Evolutionary conservation across 2,888 invertebrate genomes (phyloP).

Genomic region (Vesta saturnalis): DNA sequence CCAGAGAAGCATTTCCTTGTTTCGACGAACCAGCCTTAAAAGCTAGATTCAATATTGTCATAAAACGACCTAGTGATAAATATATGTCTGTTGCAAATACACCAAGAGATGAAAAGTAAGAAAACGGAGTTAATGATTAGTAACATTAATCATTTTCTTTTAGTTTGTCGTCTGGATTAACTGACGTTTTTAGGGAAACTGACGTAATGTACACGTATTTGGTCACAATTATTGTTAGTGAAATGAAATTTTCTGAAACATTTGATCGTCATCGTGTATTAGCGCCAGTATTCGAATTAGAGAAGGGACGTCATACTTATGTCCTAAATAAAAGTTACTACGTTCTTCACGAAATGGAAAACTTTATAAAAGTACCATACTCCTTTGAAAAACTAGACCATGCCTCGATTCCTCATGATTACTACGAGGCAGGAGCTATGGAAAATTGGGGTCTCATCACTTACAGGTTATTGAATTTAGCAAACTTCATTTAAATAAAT

Average conservation of each 20-base stretch:
- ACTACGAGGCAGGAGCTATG: slow-evolving; percentile 64
- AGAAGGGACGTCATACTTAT: slow-evolving; percentile 55
- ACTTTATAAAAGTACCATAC: slow-evolving; percentile 68
- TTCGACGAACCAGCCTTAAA: slow-evolving; percentile 71
- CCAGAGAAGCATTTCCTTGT: slow-evolving; percentile 76
- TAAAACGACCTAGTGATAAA: slow-evolving; percentile 65
- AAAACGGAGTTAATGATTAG: too few species aligned
- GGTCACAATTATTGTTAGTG: slow-evolving; percentile 77
- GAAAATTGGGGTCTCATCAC: slow-evolving; percentile 94
- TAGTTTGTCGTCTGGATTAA: neutral
- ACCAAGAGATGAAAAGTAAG: slow-evolving; percentile 9
- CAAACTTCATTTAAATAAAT: neutral
- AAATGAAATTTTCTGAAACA: slow-evolving; percentile 60
- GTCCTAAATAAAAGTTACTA: slow-evolving; percentile 61
- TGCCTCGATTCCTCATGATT: slow-evolving; percentile 18
- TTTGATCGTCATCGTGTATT: slow-evolving; percentile 47
- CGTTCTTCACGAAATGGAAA: slow-evolving; percentile 63
- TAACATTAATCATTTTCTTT: neutral
- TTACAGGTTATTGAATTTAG: too few species aligned
- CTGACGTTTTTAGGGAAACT: neutral
- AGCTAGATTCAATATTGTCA: slow-evolving; percentile 65
- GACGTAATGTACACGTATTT: slow-evolving; percentile 80
- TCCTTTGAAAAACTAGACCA: slow-evolving; percentile 73
- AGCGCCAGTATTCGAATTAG: slow-evolving; percentile 49
- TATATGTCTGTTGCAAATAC: slow-evolving; percentile 43